Evolutionary conservation across 2,797 vertebrate genomes (phyloP).

Genomic region (Babyrousa celebensis): DNA sequence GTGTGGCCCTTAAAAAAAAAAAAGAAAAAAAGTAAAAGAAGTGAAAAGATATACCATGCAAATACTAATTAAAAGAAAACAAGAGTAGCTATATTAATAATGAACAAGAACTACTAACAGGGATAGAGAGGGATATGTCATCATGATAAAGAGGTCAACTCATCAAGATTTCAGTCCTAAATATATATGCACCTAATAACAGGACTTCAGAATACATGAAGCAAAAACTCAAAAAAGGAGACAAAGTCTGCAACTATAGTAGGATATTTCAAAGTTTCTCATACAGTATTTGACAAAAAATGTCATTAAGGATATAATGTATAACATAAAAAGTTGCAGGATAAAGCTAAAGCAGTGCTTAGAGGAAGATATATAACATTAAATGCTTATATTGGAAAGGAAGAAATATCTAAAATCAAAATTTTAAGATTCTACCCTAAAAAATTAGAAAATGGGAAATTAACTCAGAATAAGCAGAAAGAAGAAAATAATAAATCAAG

Average conservation of each 20-base stretch:
- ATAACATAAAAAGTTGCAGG: background rate
- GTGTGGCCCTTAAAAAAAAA: no score
- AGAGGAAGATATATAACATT: background rate
- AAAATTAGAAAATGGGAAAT: background rate
- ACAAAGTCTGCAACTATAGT: background rate
- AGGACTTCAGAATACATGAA: background rate
- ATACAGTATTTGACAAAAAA: background rate
- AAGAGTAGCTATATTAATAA: constrained; percentile 1
- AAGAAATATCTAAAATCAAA: background rate
- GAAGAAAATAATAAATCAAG: constrained; percentile 2
- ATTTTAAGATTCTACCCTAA: background rate
- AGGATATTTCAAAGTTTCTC: background rate
- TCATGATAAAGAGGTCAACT: background rate
- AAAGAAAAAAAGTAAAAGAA: no score
- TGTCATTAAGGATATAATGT: background rate
- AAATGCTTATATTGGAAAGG: background rate
- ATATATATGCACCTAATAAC: background rate
- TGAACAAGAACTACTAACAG: constrained; percentile 1
- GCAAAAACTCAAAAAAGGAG: background rate
- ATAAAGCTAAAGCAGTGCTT: background rate
- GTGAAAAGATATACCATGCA: background rate
- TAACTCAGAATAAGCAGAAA: background rate
- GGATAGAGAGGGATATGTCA: background rate
- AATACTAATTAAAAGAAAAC: constrained; percentile 1
- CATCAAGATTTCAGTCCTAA: background rate